Base-by-base conservation (phyloP, 2,113 vertebrate species). In the Sinocyclocheilus grahami region DNA sequence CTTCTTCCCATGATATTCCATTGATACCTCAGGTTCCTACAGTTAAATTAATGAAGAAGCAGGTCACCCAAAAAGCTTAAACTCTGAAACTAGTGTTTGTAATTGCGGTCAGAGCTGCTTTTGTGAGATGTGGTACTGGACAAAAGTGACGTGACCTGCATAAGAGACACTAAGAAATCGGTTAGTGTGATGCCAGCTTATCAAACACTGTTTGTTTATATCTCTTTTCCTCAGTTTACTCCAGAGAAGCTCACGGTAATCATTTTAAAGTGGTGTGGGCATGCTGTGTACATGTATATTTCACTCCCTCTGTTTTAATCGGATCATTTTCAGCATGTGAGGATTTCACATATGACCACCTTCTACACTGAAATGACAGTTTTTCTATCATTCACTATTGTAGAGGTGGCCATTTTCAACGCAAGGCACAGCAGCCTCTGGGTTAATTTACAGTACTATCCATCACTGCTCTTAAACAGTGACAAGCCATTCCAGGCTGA, bases 191-290 rank as follows among this genome's bases (percentile, higher is more conserved):
- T 82, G 18, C 62, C 11, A 62, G 72, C 55, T 4, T 46, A 16
- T 76, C 24, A 33, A 69, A 37, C 62, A 24, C 33, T 55, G 20
- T 72, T 16, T 85, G 39, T 67, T 87, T 58, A 85, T 81, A 24
- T 83, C 2, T 87, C 81, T 82, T 83, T 72, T 78, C 63, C 91
- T 81, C 90, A 81, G 87, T 91, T 93, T 90, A 92, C 92, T 77
- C 91, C 93, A 88, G 93, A 95, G 83, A 95, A 87, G 88, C 91
- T 65, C 76, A 90, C 60, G 91, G 93, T 94, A 95, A 95, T 91
- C 74, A 78, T 85, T n/a, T 46, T 62, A 48, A 37, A 48, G 8
- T 78, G 78, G 55, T 74, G 83, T n/a, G 53, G 85, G 85, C 79
- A 86, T 89, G 75, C 86, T 86, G 71, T 63, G 30, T 85, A 80